Conservation (phyloP, 1,140 invertebrate species). For the Atta cephalotes region DNA sequence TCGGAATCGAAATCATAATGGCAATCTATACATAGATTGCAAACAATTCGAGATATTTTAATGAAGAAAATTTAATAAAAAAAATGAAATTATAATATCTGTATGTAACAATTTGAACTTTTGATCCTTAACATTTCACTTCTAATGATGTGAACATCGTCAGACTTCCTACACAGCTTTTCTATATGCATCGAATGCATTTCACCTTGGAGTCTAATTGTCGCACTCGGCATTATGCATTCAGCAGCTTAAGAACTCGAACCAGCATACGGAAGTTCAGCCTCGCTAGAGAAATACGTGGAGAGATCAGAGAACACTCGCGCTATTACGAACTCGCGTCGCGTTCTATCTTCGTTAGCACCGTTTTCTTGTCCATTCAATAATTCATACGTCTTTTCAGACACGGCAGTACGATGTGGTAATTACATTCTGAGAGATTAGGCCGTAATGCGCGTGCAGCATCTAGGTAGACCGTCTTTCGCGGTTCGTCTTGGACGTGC, state of each 20-base stretch:
- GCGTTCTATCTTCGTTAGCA: slow-evolving; percentile 43
- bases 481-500: not conserved
- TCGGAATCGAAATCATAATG: not conserved
- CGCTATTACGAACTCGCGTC: slow-evolving; percentile 32
- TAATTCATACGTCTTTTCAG: slow-evolving; percentile 54
- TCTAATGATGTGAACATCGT: not conserved
- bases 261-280: slow-evolving; percentile 8
- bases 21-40: not conserved
- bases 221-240: slow-evolving; percentile 32
- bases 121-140: not conserved
- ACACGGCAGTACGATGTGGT: not conserved
- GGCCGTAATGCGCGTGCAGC: not conserved
- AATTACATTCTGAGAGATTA: slow-evolving; percentile 48
- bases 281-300: slow-evolving; percentile 16
- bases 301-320: slow-evolving; percentile 30
- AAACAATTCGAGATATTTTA: not conserved
- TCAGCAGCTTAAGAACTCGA: slow-evolving; percentile 29
- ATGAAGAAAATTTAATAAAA: not conserved
- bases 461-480: slow-evolving; percentile 1
- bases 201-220: slow-evolving; percentile 17
- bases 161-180: not conserved
- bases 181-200: not conserved
- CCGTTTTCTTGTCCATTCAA: slow-evolving; percentile 40
- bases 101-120: not conserved
- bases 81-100: not conserved